phyloP scores from a whole-genome alignment of 2,888 invertebrate genomes.

The Pseudococcus longispinus region DNA sequence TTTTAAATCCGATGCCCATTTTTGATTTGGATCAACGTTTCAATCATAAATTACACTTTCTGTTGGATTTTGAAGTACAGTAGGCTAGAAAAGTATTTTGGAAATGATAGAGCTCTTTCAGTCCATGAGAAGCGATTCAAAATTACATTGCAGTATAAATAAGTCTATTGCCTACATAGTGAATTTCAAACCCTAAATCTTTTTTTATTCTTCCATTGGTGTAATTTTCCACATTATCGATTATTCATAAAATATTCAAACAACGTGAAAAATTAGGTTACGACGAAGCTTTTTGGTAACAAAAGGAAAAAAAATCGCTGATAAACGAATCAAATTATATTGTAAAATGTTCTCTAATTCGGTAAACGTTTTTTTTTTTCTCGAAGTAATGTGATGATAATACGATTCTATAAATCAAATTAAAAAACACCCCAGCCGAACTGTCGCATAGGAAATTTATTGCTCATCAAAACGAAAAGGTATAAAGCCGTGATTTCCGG shows the following conservation, averaged over 20 bases:
- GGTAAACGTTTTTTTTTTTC: background rate
- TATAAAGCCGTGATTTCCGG: constrained; percentile 15
- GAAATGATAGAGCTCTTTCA: too few relatives aligned
- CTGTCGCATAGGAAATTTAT: background rate
- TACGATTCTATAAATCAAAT: background rate
- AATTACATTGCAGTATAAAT: too few relatives aligned
- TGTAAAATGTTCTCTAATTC: background rate
- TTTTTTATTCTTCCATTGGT: too few relatives aligned
- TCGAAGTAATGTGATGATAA: constrained; percentile 1
- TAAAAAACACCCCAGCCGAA: background rate
- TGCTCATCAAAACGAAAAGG: constrained; percentile 33
- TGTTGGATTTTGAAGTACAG: too few relatives aligned
- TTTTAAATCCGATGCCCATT: too few relatives aligned
- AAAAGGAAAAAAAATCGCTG: background rate
- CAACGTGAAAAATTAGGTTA: background rate
- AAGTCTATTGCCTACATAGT: too few relatives aligned
- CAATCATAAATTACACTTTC: too few relatives aligned
- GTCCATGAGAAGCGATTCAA: too few relatives aligned
- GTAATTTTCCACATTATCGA: too few relatives aligned
- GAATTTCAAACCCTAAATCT: too few relatives aligned
- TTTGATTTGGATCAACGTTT: too few relatives aligned
- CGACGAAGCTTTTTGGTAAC: background rate
- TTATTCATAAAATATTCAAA: background rate
- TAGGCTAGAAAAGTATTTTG: too few relatives aligned
- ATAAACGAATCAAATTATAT: background rate